Base-by-base conservation (phyloP, 2,113 vertebrate species). In the Zingel zingel region DNA sequence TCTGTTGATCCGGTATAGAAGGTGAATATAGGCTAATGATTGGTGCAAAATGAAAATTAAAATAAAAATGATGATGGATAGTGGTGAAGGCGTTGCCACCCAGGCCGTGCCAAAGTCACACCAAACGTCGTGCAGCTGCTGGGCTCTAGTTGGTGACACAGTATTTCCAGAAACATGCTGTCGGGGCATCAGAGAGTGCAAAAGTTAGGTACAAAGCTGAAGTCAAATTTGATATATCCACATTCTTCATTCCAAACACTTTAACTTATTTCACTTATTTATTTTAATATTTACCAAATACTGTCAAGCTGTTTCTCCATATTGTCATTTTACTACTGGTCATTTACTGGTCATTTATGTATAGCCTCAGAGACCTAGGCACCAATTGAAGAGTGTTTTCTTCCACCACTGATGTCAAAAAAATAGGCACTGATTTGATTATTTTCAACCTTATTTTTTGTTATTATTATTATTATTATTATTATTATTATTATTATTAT, bases 141-240 rank as follows among this genome's bases (percentile, higher is more conserved):
- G 30, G 14, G 27, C 64, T 79, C 75, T 92, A 95, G 88, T 94
- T 96, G 91, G 95, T 96, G 85, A 96, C 95, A 27, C 96, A 96
- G 82, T 96, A 97, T 78, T 97, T 97, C 96, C 96, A 96, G 93
- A 97, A 97, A 89, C 96, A 97, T 11, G 95, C 95, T 97, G 89
- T 64, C 4, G 59, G 69, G 33, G 73, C 11, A 64, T 82, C 25
- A 85, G 58, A 57, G 70, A 58, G 18, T 15, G 23, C 21, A 47
- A 65, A 57, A 21, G 23, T 27, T 18, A 64, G n/a, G 19, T 53
- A 23, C 13, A 50, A 27, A 48, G 43, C 19, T 25, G 12, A 74
- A 68, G 50, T 21, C 18, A 57, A 13, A 25, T 53, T 25, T 54
- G 0, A 23, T n/a, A 3, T 45, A n/a, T 50, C 19, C 45, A 8